These are phyloP conservation scores for Aythya fuligula DNA, from an alignment of 2,797 vertebrate species.

Conservation along the genomic window DNA sequence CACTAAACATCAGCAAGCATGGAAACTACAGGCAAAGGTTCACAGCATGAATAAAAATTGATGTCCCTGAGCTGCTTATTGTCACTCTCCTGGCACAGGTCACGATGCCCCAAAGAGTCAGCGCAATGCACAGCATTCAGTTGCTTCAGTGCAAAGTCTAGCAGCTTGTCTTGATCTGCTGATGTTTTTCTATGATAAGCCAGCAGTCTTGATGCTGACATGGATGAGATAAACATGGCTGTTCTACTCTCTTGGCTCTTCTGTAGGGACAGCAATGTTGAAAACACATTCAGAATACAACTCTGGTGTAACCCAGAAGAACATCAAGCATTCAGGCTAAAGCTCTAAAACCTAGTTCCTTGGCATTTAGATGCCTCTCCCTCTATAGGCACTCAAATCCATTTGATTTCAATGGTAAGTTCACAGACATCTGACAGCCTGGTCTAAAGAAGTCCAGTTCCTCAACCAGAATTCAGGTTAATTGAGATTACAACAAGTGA, in stretches of 20 bases:
- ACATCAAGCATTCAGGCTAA: not conserved
- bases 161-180: not conserved
- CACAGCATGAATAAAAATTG: not conserved
- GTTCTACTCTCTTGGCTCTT: not conserved
- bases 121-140: not conserved
- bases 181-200: not conserved
- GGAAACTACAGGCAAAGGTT: not conserved
- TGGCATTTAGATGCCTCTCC: not conserved
- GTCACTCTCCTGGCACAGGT: not conserved
- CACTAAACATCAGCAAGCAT: not conserved
- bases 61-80: not conserved
- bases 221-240: not conserved
- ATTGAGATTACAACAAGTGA: conserved; percentile 1
- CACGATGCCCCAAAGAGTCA: not conserved
- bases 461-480: conserved; percentile 3
- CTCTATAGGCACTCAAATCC: not conserved
- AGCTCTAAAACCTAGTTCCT: not conserved
- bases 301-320: not conserved
- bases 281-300: not conserved
- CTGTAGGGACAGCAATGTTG: not conserved
- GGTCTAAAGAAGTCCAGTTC: not conserved
- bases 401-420: not conserved
- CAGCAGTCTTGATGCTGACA: not conserved
- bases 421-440: not conserved
- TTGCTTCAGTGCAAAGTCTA: not conserved